Evolutionary conservation across 2,113 vertebrate genomes (phyloP).

Genomic region (Pagrus major): DNA sequence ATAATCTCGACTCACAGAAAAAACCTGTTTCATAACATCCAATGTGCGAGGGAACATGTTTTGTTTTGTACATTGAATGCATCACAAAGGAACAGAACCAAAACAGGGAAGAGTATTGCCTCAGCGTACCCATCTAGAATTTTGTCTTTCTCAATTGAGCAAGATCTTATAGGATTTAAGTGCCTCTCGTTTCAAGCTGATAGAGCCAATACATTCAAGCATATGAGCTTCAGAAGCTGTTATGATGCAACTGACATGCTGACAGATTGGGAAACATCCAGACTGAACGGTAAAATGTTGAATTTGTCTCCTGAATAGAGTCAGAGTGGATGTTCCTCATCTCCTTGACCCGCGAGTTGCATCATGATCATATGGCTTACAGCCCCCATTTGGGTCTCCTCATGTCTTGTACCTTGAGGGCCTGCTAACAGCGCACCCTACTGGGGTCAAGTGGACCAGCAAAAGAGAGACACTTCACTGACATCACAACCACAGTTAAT

Average conservation of each 20-base stretch:
- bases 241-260: conserved; percentile 76
- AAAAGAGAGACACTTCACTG: conserved; percentile 77
- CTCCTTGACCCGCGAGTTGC: conserved; percentile 70
- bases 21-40: conserved; percentile 35
- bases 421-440: conserved; percentile 78
- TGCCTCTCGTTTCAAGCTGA: conserved; percentile 59
- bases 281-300: not conserved
- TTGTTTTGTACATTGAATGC: conserved; percentile 1
- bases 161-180: conserved; percentile 35
- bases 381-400: conserved; percentile 68
- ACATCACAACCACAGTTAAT: conserved; percentile 71
- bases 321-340: conserved; percentile 66
- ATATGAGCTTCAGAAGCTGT: conserved; percentile 60
- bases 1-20: conserved; percentile 44
- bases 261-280: conserved; percentile 64
- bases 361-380: conserved; percentile 77
- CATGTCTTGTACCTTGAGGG: conserved; percentile 72
- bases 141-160: conserved; percentile 12
- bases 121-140: conserved; percentile 14
- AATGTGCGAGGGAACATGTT: conserved; percentile 18
- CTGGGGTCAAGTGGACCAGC: conserved; percentile 80
- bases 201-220: conserved; percentile 60
- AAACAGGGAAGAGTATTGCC: conserved; percentile 45
- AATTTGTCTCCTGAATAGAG: not conserved
- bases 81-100: conserved; percentile 6